Evolutionary conservation across 2,113 vertebrate species (phyloP).

Genomic region (Ariopsis seemanni): DNA sequence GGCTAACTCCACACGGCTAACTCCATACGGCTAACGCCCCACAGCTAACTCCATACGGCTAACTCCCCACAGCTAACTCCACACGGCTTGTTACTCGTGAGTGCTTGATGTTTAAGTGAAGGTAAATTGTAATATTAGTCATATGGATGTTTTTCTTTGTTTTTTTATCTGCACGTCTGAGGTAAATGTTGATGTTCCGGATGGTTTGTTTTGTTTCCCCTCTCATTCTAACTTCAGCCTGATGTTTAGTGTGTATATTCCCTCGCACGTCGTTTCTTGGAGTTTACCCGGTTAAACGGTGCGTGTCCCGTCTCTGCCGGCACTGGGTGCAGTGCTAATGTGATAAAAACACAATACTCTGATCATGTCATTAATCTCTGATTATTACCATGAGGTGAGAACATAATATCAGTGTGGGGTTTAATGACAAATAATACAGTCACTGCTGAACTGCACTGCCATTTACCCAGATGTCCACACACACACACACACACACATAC

Average conservation of each 20-base stretch:
- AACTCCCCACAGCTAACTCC: too few species aligned
- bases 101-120: not conserved
- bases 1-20: not conserved
- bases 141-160: not conserved
- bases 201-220: not conserved
- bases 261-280: not conserved
- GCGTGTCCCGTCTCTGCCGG: not conserved
- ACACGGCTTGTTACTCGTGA: too few species aligned
- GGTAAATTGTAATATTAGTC: not conserved
- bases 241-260: not conserved
- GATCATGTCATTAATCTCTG: not conserved
- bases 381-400: not conserved
- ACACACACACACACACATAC: slow-evolving; percentile 23
- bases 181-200: too few species aligned
- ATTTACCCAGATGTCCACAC: slow-evolving; percentile 27
- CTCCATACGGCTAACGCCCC: too few species aligned
- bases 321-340: not conserved
- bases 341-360: not conserved
- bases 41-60: too few species aligned
- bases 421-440: slow-evolving; percentile 1
- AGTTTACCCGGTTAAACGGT: not conserved
- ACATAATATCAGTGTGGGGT: not conserved
- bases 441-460: not conserved
- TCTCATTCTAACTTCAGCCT: not conserved
- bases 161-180: too few species aligned